Base-by-base conservation (phyloP, 2,797 vertebrate genomes). In the Vultur gryphus region DNA sequence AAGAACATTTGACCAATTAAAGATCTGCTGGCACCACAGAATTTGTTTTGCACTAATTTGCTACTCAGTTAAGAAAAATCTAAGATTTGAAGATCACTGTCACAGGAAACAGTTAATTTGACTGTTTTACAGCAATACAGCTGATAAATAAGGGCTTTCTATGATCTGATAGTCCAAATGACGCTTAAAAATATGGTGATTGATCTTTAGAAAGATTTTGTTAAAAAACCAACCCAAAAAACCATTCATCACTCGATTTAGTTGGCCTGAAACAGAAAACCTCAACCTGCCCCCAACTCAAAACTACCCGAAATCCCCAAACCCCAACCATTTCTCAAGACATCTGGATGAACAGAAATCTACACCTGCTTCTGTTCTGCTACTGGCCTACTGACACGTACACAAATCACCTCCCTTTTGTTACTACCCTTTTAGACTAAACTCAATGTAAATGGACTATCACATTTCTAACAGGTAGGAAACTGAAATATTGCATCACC, bases 201-300 rank as follows among this genome's bases (percentile, higher is more conserved):
- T 17, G 20, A 84, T 21, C 58, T 77, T 66, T 2, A 75, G 35
- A 72, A 92, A 43, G 3, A 37, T 7, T 65, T 57, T 51, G 28
- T 49, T 17, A 33, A 31, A 71, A 80, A 54, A 57, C 4, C 26
- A 13, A 79, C 23, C 16, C 37, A 21, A 64, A 64, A 21, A 1
- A 2, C 4, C 5, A 37, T 20, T 49, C 10, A 76, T 24, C 2
- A 0, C 52, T 75, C 5, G 0, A 13, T 78, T 93, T 41, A n/a
- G 14, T 14, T 71, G 48, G 44, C 52, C 33, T 31, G 20, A 92
- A 57, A 81, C 4, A 90, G 33, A 79, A 91, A 92, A 55, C 7
- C 19, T 84, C 61, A 26, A 13, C 6, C 11, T 28, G 6, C 12
- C 16, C 7, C 6, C 41, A 86, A 31, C 46, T 64, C 39, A 73